These are phyloP conservation scores for Lordiphosa fenestrarum DNA, from an alignment of 2,888 invertebrate species.

Conservation along the genomic window DNA sequence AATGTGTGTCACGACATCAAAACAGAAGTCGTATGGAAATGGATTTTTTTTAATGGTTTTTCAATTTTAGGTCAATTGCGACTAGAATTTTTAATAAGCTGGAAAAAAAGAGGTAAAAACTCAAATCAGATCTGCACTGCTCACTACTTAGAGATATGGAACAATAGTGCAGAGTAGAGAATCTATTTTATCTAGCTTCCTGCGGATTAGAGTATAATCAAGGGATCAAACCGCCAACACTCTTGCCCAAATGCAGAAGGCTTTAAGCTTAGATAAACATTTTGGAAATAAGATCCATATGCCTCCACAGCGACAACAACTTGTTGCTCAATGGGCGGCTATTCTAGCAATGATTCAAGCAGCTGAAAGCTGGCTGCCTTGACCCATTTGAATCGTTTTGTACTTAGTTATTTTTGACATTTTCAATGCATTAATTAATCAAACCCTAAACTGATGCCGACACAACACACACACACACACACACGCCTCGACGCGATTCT, in stretches of 20 bases:
- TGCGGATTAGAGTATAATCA: constrained; percentile 79
- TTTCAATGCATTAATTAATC: constrained; percentile 50
- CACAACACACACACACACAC: constrained; percentile 22
- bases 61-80: constrained; percentile 56
- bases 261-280: no score
- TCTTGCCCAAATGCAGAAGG: constrained; percentile 78
- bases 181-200: constrained; percentile 79
- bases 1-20: constrained; percentile 39
- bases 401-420: constrained; percentile 21
- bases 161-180: constrained; percentile 60
- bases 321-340: neutral
- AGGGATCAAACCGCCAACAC: constrained; percentile 62
- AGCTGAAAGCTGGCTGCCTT: constrained; percentile 18
- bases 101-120: constrained; percentile 17
- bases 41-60: constrained; percentile 33
- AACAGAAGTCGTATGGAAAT: constrained; percentile 12
- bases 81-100: constrained; percentile 36
- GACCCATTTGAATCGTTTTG: constrained; percentile 17
- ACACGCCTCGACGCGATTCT: constrained; percentile 24
- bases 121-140: constrained; percentile 61
- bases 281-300: neutral
- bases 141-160: constrained; percentile 49
- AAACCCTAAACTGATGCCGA: constrained; percentile 39
- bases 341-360: constrained; percentile 20
- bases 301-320: neutral